A percentile compares a stretch with the other conserved stretches of the same genome.
phyloP scores from a whole-genome alignment of 35 echinoderm and acorn worm genomes.

The Apostichopus japonicus region DNA sequence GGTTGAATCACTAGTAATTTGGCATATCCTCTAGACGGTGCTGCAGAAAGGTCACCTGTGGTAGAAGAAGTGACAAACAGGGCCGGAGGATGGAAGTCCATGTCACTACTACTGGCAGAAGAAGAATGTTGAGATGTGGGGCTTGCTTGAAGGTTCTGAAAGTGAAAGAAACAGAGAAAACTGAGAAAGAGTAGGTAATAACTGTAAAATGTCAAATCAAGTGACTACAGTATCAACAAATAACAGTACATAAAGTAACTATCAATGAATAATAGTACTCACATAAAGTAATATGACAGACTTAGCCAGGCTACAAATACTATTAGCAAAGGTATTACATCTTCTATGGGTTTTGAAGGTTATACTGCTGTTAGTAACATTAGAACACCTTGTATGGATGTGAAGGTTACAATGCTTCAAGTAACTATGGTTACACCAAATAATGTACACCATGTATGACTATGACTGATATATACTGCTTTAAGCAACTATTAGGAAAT shows the following conservation, averaged over 20 bases:
- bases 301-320: too few species aligned
- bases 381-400: constrained; percentile 14
- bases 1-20: constrained; percentile 68
- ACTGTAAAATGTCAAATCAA: background rate
- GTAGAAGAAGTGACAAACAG: constrained; percentile 88
- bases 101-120: constrained; percentile 47
- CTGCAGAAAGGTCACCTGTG: constrained; percentile 86
- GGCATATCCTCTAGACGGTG: constrained; percentile 63
- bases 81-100: constrained; percentile 62
- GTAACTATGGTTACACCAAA: background rate
- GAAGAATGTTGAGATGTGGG: constrained; percentile 20
- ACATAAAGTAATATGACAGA: too few species aligned
- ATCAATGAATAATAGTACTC: too few species aligned
- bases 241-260: too few species aligned
- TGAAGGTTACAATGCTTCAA: constrained; percentile 7
- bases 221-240: too few species aligned
- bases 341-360: too few species aligned
- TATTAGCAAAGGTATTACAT: too few species aligned
- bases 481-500: too few species aligned
- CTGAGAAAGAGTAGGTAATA: background rate
- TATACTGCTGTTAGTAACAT: background rate
- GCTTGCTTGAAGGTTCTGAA: constrained; percentile 2
- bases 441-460: too few species aligned
- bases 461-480: too few species aligned
- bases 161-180: background rate